A percentile compares a stretch with the other conserved stretches of the same genome.
These are phyloP conservation scores for Mastigias papua DNA, from an alignment of 30 jellyfish, hydroid and myxozoan genomes.

Conservation along the genomic window DNA sequence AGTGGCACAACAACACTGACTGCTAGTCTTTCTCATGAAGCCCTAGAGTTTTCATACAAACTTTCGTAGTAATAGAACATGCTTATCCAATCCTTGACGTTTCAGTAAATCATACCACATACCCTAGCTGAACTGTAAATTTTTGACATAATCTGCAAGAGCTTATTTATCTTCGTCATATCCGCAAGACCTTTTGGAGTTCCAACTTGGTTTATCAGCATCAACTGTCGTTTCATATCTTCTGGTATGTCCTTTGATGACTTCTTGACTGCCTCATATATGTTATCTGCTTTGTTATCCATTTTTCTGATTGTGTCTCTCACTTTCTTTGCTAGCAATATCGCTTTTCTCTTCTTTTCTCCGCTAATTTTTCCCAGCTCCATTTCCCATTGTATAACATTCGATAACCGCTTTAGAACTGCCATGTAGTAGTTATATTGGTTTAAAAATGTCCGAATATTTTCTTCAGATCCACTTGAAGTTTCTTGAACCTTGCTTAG, in stretches of 20 bases:
- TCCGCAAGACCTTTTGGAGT: conserved; percentile 68
- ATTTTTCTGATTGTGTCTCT: conserved; percentile 30
- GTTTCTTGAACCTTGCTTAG: background rate
- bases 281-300: conserved; percentile 60
- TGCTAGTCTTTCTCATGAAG: background rate
- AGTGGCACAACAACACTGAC: no score
- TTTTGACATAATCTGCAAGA: conserved; percentile 73
- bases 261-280: conserved; percentile 42
- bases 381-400: conserved; percentile 70
- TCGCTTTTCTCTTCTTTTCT: conserved; percentile 57
- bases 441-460: conserved; percentile 55
- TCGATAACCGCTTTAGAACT: conserved; percentile 43
- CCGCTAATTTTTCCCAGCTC: conserved; percentile 53
- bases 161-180: conserved; percentile 44
- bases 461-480: background rate
- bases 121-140: conserved; percentile 83
- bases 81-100: background rate
- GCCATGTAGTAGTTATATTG: conserved; percentile 79
- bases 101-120: background rate
- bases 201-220: conserved; percentile 75
- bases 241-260: conserved; percentile 26
- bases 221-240: conserved; percentile 75
- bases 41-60: background rate
- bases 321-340: conserved; percentile 46
- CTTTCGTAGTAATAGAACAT: background rate